phyloP scores from a whole-genome alignment of 2,113 vertebrate species.

The Copsychus sechellarum region DNA sequence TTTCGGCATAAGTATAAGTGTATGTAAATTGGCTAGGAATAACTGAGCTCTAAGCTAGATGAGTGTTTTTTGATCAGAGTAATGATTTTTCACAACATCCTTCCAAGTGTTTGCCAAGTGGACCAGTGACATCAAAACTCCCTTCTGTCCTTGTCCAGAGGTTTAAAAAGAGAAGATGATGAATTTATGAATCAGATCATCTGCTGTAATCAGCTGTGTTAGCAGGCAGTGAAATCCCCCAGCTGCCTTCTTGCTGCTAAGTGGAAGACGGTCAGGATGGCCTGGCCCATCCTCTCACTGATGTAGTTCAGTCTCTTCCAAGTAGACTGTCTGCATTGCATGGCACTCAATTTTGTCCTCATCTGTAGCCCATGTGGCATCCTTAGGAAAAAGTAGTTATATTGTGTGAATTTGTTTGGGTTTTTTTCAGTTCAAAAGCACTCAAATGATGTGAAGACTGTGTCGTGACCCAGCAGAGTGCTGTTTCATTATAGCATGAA shows the following conservation, averaged over 20 bases:
- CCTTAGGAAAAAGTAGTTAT: not conserved
- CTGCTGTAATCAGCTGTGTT: not conserved
- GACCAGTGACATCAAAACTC: not conserved
- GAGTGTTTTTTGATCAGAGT: not conserved
- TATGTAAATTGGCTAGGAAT: not conserved
- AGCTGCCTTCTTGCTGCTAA: not conserved
- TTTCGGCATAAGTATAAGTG: not conserved
- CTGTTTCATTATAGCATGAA: not conserved
- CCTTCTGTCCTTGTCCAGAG: not conserved
- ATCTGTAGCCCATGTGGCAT: not conserved
- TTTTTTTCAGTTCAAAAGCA: not conserved
- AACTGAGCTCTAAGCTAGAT: not conserved
- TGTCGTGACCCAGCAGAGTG: not conserved
- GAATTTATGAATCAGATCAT: not conserved
- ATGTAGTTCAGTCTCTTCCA: not conserved
- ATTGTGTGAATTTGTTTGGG: not conserved
- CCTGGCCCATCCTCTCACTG: not conserved
- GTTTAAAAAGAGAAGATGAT: not conserved
- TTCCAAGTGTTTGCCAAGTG: not conserved
- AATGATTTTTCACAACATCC: not conserved
- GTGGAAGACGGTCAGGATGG: not conserved
- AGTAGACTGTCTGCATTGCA: not conserved
- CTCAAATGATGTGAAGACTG: not conserved
- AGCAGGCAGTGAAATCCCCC: not conserved
- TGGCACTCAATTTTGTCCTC: not conserved